Conservation (phyloP, 2,113 vertebrate genomes). For the Rhodinocichla rosea region DNA sequence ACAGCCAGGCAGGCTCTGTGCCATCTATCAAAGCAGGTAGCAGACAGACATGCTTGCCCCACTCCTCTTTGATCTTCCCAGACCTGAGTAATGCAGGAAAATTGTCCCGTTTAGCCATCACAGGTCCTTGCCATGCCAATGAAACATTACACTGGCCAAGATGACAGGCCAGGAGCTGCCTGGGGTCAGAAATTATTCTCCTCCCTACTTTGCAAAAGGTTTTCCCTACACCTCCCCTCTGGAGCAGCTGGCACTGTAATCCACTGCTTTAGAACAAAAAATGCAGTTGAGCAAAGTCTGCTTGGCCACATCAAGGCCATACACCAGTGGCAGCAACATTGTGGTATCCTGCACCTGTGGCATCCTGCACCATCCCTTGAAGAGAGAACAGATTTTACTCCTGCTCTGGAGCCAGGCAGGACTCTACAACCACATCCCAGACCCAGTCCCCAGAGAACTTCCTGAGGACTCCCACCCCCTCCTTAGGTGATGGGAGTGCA, state of each 20-base stretch:
- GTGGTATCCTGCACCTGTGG: neutral
- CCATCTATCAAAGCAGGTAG: constrained; percentile 49
- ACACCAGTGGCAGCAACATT: neutral
- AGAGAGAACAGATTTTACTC: neutral
- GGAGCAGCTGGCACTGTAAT: neutral
- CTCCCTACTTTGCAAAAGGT: neutral
- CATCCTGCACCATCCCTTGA: neutral
- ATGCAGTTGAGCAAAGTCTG: neutral
- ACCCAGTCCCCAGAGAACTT: neutral
- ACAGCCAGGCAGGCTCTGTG: neutral
- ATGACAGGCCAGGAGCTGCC: neutral
- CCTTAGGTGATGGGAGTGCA: neutral
- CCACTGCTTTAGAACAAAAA: neutral
- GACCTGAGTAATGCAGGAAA: neutral
- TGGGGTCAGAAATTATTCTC: neutral
- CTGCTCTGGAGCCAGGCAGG: neutral
- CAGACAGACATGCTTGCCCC: neutral
- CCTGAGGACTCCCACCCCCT: neutral
- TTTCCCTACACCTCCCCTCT: neutral
- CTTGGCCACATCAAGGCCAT: neutral
- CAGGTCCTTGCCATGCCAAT: neutral
- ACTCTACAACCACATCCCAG: neutral
- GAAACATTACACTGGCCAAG: neutral
- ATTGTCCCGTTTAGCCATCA: neutral
- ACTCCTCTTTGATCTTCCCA: constrained; percentile 46